phyloP scores from a whole-genome alignment of 2,888 invertebrate species.

The Plebejus argus region DNA sequence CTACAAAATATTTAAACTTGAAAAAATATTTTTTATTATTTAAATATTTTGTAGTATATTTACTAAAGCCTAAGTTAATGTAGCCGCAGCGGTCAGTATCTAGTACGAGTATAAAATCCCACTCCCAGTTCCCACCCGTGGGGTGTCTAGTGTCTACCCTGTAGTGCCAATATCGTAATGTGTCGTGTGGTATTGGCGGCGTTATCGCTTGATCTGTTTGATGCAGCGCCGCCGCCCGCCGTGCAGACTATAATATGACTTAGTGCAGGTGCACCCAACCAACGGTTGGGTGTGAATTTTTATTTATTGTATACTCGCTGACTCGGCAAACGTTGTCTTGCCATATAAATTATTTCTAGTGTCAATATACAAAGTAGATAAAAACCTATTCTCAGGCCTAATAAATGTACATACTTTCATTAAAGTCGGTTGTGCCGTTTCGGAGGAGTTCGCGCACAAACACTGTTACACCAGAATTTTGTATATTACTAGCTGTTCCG shows the following conservation, averaged over 20 bases:
- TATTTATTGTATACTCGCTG: no score
- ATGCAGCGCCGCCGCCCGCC: constrained; percentile 56
- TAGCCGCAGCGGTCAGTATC: constrained; percentile 45
- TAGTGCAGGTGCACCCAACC: background rate
- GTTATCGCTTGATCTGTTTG: constrained; percentile 76
- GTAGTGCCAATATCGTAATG: constrained; percentile 70
- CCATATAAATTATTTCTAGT: no score
- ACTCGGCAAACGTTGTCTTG: no score
- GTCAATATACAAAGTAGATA: no score
- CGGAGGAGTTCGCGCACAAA: no score
- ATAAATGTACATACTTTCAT: no score
- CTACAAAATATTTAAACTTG: no score
- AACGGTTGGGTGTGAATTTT: constrained; percentile 1
- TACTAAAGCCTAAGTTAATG: background rate
- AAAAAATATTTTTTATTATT: no score
- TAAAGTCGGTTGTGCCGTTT: no score
- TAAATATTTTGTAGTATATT: background rate
- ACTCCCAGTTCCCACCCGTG: background rate
- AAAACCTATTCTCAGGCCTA: no score
- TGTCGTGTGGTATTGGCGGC: constrained; percentile 58
- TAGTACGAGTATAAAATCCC: background rate
- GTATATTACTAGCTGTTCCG: no score
- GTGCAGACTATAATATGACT: constrained; percentile 4
- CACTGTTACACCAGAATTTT: no score
- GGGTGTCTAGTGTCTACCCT: background rate